Evolutionary conservation across 2,888 invertebrate species (phyloP).

Genomic region (Conchocele bisecta): DNA sequence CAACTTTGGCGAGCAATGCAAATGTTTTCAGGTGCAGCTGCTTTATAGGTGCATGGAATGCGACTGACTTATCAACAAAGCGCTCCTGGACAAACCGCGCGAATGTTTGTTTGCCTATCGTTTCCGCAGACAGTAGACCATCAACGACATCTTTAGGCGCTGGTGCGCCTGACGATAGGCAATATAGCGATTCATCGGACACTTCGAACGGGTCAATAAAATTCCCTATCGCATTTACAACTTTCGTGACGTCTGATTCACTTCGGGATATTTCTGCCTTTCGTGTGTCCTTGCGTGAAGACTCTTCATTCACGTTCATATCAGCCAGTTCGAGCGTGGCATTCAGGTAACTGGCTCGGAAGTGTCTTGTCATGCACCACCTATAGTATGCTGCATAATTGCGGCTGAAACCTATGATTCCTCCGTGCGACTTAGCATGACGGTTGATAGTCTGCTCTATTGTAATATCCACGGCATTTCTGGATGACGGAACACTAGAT

Average conservation of each 20-base stretch:
- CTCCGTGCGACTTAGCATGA: slow-evolving; percentile 20
- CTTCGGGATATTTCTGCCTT: slow-evolving; percentile 30
- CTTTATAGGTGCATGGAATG: too few species aligned
- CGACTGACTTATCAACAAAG: too few species aligned
- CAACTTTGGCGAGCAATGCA: too few species aligned
- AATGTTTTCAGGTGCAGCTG: too few species aligned
- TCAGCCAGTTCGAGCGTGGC: neutral
- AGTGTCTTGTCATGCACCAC: slow-evolving; percentile 19
- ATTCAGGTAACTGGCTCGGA: neutral
- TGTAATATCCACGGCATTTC: slow-evolving; percentile 10
- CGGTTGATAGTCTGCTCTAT: slow-evolving; percentile 36
- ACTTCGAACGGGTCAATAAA: slow-evolving; percentile 44
- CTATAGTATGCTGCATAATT: slow-evolving; percentile 20
- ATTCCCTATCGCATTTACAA: slow-evolving; percentile 23
- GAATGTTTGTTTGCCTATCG: too few species aligned
- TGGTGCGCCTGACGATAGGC: slow-evolving; percentile 39
- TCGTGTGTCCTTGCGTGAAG: neutral
- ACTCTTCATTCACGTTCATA: neutral
- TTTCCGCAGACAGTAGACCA: too few species aligned
- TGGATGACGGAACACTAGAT: neutral
- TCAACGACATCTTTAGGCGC: too few species aligned
- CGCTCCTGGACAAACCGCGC: too few species aligned
- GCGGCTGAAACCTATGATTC: slow-evolving; percentile 17
- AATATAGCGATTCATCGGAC: slow-evolving; percentile 28
- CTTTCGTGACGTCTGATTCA: slow-evolving; percentile 25